phyloP scores from a whole-genome alignment of 2,888 invertebrate species.

The Noctua pronuba region DNA sequence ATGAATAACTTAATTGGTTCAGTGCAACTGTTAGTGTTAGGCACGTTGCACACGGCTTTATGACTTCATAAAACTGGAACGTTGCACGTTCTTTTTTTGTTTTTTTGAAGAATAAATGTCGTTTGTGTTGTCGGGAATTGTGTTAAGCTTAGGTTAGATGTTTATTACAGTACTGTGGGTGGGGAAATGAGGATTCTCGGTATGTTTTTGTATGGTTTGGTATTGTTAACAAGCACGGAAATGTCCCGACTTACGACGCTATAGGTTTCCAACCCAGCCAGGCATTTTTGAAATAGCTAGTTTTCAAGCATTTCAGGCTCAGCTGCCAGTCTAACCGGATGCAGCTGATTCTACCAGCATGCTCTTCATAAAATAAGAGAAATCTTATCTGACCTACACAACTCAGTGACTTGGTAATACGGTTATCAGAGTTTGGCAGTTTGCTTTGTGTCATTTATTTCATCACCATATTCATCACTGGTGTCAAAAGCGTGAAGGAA shows the following conservation, averaged over 20 bases:
- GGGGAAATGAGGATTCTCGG: background rate
- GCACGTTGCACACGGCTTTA: constrained; percentile 54
- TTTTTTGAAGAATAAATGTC: constrained; percentile 24
- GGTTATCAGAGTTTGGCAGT: background rate
- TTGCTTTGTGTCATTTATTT: background rate
- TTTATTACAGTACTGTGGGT: constrained; percentile 6
- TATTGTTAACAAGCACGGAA: background rate
- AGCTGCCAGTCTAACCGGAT: background rate
- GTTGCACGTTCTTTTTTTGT: background rate
- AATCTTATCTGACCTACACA: background rate
- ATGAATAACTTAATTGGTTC: constrained; percentile 86
- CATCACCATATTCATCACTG: background rate
- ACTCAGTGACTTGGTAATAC: background rate
- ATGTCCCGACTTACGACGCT: background rate
- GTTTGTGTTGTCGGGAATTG: background rate
- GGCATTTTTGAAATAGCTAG: background rate
- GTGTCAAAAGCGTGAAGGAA: background rate
- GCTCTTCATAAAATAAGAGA: too few species aligned
- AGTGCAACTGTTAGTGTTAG: constrained; percentile 70
- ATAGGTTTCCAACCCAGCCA: background rate
- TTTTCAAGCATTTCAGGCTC: background rate
- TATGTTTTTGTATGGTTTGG: background rate
- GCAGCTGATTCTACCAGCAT: background rate
- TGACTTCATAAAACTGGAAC: constrained; percentile 41
- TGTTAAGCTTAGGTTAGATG: constrained; percentile 8